Evolutionary conservation across 1,140 invertebrate genomes (phyloP).

Genomic region (Drosophila mayri): DNA sequence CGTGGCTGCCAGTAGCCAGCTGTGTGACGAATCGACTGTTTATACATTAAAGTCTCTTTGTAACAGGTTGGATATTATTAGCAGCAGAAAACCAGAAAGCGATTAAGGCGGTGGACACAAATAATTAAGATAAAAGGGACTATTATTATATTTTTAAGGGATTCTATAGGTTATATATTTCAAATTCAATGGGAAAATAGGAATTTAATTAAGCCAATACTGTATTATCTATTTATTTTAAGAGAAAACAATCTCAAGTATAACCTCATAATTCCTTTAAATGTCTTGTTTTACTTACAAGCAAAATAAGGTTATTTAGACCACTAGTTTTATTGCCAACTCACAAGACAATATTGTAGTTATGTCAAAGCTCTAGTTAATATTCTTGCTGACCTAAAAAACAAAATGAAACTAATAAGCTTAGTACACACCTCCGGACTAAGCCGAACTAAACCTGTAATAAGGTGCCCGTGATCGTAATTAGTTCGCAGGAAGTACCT

Average conservation of each 20-base stretch:
- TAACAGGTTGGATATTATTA: constrained; percentile 25
- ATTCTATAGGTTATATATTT: too few species aligned
- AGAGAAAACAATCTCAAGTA: too few species aligned
- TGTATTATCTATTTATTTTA: background rate
- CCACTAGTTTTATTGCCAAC: background rate
- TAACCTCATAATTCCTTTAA: background rate
- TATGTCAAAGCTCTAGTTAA: background rate
- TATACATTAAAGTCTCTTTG: constrained; percentile 60
- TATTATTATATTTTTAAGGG: background rate
- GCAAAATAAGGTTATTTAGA: background rate
- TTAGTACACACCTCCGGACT: constrained; percentile 1
- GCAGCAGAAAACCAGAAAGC: constrained; percentile 3
- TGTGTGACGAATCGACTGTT: constrained; percentile 73
- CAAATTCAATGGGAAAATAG: background rate
- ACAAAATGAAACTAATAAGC: constrained; percentile 1
- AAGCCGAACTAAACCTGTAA: background rate
- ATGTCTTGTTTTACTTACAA: background rate
- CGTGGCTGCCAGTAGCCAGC: constrained; percentile 47
- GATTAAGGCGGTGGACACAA: constrained; percentile 12
- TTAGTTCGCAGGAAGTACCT: constrained; percentile 22
- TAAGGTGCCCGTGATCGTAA: constrained; percentile 18
- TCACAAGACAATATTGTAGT: background rate
- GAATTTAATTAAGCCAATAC: background rate
- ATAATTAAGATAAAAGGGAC: constrained; percentile 33
- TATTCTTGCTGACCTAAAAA: constrained; percentile 21